Evolutionary conservation across 92 coral and sea anemone species (phyloP).

Genomic region (Porites lobata): DNA sequence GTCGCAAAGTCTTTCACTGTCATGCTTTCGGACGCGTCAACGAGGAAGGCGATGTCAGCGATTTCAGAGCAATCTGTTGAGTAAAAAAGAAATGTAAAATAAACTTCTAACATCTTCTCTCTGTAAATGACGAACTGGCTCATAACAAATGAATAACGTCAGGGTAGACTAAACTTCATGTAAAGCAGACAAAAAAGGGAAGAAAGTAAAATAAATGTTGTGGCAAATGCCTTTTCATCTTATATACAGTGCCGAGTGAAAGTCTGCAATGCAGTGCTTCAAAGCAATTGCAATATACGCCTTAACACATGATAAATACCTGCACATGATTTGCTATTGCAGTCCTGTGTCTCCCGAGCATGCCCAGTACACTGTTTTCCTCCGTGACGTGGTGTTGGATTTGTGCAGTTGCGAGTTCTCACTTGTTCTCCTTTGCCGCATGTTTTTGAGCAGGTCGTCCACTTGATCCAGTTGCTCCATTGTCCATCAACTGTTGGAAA

Average conservation of each 20-base stretch:
- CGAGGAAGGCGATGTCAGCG: slow-evolving; percentile 79
- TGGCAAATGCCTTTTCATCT: too few relatives aligned
- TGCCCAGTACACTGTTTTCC: slow-evolving; percentile 38
- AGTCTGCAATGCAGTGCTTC: neutral
- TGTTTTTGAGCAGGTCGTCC: slow-evolving; percentile 44
- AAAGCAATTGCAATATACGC: neutral
- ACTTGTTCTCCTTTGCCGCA: slow-evolving; percentile 38
- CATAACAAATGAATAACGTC: too few relatives aligned
- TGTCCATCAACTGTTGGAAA: slow-evolving; percentile 23
- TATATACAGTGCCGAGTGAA: neutral
- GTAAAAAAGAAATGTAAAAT: neutral
- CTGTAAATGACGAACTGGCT: too few relatives aligned
- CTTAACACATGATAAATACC: neutral
- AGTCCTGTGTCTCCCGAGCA: slow-evolving; percentile 28
- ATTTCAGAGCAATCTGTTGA: slow-evolving; percentile 53
- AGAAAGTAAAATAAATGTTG: too few relatives aligned
- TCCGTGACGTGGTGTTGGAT: slow-evolving; percentile 36
- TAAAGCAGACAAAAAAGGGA: too few relatives aligned
- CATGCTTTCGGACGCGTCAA: slow-evolving; percentile 77
- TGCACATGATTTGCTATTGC: slow-evolving; percentile 36
- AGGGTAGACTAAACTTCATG: too few relatives aligned
- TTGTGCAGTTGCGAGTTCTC: slow-evolving; percentile 28
- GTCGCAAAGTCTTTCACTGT: slow-evolving; percentile 58
- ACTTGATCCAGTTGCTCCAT: slow-evolving; percentile 27
- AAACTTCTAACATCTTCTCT: too few relatives aligned